A percentile compares a stretch with the other conserved stretches of the same genome.
These are phyloP conservation scores for Semicossyphus pulcher DNA, from an alignment of 2,113 vertebrate species.

Conservation along the genomic window DNA sequence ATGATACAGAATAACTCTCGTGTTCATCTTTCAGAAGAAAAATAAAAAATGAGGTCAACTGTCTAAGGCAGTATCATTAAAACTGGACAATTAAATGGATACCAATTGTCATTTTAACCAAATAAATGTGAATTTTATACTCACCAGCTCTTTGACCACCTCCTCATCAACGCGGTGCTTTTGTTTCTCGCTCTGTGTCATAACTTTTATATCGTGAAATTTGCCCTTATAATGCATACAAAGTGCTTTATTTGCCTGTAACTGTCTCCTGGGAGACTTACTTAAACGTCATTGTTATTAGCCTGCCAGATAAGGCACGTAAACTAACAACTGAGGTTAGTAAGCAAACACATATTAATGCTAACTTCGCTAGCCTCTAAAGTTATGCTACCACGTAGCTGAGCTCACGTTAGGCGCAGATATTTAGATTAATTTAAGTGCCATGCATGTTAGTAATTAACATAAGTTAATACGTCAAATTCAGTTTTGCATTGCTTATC, in stretches of 20 bases:
- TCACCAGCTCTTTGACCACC: constrained; percentile 87
- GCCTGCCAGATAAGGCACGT: neutral
- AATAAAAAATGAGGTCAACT: neutral
- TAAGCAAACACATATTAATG: neutral
- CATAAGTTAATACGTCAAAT: neutral
- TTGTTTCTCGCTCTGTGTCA: constrained; percentile 80
- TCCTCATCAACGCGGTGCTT: constrained; percentile 77
- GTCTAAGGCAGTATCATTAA: too few relatives aligned
- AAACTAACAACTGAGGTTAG: neutral
- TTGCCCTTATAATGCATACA: neutral
- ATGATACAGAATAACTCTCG: neutral
- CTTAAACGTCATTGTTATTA: too few relatives aligned
- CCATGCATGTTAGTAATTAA: neutral
- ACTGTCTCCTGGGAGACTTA: too few relatives aligned
- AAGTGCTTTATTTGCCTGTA: neutral
- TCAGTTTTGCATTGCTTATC: neutral
- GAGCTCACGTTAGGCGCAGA: neutral
- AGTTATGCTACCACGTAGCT: constrained; percentile 2
- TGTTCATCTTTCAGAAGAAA: neutral
- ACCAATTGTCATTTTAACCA: neutral
- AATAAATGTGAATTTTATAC: constrained; percentile 16
- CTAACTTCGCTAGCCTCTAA: constrained; percentile 22
- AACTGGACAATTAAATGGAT: neutral
- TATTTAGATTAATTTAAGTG: neutral
- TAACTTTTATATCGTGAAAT: constrained; percentile 59